Evolutionary conservation across 2,113 vertebrate species (phyloP).

Genomic region (Glaucomys volans): DNA sequence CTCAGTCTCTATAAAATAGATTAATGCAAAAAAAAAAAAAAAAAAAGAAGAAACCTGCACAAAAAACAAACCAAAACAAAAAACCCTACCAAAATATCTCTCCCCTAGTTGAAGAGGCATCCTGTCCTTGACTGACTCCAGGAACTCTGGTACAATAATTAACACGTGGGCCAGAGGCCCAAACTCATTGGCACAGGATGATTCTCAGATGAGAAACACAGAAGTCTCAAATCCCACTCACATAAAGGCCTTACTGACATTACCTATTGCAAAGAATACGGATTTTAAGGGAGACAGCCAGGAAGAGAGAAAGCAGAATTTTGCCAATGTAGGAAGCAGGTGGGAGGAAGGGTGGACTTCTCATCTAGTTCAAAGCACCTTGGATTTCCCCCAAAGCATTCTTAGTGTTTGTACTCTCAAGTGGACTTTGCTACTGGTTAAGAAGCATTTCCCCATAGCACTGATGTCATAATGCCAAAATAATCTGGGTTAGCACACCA

Average conservation of each 20-base stretch:
- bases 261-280: conserved; percentile 26
- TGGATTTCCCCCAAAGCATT: neutral
- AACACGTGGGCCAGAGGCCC: conserved; percentile 78
- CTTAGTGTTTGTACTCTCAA: neutral
- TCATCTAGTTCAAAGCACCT: neutral
- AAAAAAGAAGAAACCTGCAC: neutral
- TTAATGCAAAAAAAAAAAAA: conserved; percentile 27
- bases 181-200: conserved; percentile 72
- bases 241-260: conserved; percentile 67
- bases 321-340: neutral
- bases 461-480: conserved; percentile 12
- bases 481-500: neutral
- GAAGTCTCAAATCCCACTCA: conserved; percentile 47
- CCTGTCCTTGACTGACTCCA: conserved; percentile 75
- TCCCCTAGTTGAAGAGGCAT: conserved; percentile 61
- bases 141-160: conserved; percentile 85
- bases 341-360: neutral
- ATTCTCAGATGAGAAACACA: conserved; percentile 75
- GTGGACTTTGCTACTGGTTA: conserved; percentile 63
- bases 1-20: conserved; percentile 35
- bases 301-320: conserved; percentile 9
- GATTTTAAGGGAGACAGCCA: conserved; percentile 32
- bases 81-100: conserved; percentile 36
- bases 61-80: neutral
- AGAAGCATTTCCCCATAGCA: conserved; percentile 3